These are phyloP conservation scores for Eubasilissa splendida DNA, from an alignment of 2,888 invertebrate species.

Conservation along the genomic window DNA sequence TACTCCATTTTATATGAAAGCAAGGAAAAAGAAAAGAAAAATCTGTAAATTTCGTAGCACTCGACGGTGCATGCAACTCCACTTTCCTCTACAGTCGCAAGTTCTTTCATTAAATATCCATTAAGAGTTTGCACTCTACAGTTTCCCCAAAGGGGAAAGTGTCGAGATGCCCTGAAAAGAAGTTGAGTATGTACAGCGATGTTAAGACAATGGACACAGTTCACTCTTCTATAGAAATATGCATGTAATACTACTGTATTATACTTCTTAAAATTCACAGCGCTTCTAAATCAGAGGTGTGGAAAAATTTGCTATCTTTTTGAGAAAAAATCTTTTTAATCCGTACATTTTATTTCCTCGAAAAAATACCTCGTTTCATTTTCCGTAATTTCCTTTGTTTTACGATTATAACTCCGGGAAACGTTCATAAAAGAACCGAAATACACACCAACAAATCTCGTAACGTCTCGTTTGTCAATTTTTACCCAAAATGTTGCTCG, in stretches of 20 bases:
- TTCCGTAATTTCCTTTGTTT: too few relatives aligned
- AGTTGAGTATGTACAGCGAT: not conserved
- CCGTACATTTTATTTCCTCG: too few relatives aligned
- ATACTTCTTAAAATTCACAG: too few relatives aligned
- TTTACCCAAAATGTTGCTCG: not conserved
- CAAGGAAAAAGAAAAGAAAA: not conserved
- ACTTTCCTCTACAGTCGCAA: not conserved
- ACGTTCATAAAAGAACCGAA: too few relatives aligned
- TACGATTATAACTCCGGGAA: too few relatives aligned
- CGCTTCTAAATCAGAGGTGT: too few relatives aligned
- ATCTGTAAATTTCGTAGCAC: not conserved
- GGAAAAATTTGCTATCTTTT: too few relatives aligned
- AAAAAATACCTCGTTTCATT: too few relatives aligned
- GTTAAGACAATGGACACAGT: not conserved
- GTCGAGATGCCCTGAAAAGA: constrained; percentile 12
- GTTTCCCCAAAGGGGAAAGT: constrained; percentile 1
- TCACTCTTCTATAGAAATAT: too few relatives aligned
- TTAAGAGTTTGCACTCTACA: constrained; percentile 38
- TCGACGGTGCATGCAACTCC: not conserved
- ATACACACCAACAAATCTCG: too few relatives aligned
- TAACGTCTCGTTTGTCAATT: not conserved
- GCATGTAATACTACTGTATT: too few relatives aligned
- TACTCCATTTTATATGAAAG: not conserved
- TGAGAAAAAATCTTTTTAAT: too few relatives aligned
- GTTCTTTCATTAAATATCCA: constrained; percentile 54